These are phyloP conservation scores for Synanceia verrucosa DNA, from an alignment of 2,797 vertebrate species.

Conservation along the genomic window DNA sequence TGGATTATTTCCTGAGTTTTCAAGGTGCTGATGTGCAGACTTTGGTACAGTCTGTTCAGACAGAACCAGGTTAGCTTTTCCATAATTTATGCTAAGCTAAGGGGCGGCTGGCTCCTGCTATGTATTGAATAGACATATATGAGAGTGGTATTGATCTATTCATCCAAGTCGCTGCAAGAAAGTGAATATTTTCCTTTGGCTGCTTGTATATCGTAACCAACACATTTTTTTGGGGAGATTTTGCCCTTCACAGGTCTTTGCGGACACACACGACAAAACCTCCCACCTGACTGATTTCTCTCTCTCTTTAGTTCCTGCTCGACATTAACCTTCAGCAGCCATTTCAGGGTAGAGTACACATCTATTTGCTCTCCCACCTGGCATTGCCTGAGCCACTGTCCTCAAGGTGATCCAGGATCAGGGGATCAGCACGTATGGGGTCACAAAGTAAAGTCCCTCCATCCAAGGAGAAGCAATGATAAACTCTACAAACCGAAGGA, in stretches of 20 bases:
- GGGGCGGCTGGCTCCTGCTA: not conserved
- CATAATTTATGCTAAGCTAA: not conserved
- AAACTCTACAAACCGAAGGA: conserved; percentile 35
- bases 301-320: not conserved
- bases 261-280: not conserved
- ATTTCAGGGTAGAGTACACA: conserved; percentile 22
- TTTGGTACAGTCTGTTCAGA: not conserved
- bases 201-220: not conserved
- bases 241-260: not conserved
- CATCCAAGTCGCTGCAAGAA: not conserved
- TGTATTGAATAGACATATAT: not conserved
- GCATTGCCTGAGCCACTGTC: conserved; percentile 42
- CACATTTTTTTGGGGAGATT: not conserved
- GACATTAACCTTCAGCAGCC: conserved; percentile 26
- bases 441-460: conserved; percentile 7
- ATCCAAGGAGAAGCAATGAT: conserved; percentile 39
- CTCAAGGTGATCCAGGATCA: conserved; percentile 61
- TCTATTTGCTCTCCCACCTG: conserved; percentile 23
- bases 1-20: not conserved
- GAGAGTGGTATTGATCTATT: not conserved
- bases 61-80: not conserved
- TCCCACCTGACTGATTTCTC: not conserved
- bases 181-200: not conserved
- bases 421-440: conserved; percentile 28
- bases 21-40: not conserved